phyloP scores from a whole-genome alignment of 2,113 vertebrate species.

The Isurus oxyrinchus region DNA sequence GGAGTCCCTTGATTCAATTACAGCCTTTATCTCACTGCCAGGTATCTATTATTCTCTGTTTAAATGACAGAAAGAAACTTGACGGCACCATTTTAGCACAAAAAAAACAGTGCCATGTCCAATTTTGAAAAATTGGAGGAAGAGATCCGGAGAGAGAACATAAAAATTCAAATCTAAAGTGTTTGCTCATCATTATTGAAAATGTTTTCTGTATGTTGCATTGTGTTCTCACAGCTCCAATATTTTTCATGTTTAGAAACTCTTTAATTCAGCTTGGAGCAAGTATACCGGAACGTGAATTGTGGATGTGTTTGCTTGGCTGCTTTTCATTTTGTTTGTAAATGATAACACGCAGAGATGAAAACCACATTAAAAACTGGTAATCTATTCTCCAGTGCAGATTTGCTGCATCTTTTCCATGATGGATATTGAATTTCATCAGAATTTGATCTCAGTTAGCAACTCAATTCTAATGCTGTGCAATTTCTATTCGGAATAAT shows the following conservation, averaged over 20 bases:
- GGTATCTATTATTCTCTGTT: slow-evolving; percentile 27
- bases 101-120: slow-evolving; percentile 4
- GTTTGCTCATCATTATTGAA: slow-evolving; percentile 29
- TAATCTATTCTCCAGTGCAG: slow-evolving; percentile 37
- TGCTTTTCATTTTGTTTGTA: slow-evolving; percentile 38
- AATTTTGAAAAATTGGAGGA: slow-evolving; percentile 32
- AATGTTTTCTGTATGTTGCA: slow-evolving; percentile 32
- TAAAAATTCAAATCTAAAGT: slow-evolving; percentile 33
- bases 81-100: slow-evolving; percentile 19
- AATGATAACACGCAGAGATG: slow-evolving; percentile 38
- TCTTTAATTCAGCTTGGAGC: slow-evolving; percentile 37
- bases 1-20: slow-evolving; percentile 32
- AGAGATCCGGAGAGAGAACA: neutral
- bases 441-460: slow-evolving; percentile 36
- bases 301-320: slow-evolving; percentile 33
- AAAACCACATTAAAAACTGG: slow-evolving; percentile 38
- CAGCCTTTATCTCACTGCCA: slow-evolving; percentile 22
- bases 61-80: slow-evolving; percentile 26
- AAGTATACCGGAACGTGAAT: slow-evolving; percentile 34
- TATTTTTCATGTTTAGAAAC: slow-evolving; percentile 36
- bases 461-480: slow-evolving; percentile 25
- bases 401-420: slow-evolving; percentile 35
- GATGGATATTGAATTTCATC: slow-evolving; percentile 38
- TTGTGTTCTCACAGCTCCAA: slow-evolving; percentile 23
- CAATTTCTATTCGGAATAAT: slow-evolving; percentile 34